phyloP scores from a whole-genome alignment of 2,888 invertebrate species.

The Perithous albicinctus region DNA sequence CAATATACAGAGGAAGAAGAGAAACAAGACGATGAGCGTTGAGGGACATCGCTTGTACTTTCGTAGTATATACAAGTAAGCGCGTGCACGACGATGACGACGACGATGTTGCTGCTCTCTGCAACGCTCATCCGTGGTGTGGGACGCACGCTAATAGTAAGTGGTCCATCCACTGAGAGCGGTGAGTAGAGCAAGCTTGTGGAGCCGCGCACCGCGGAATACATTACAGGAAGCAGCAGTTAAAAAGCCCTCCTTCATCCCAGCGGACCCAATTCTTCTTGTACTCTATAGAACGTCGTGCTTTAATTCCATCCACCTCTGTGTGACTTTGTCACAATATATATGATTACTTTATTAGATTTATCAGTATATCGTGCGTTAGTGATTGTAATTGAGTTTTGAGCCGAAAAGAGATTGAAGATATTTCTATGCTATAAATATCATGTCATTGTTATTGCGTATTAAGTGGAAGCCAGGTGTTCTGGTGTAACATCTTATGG shows the following conservation, averaged over 20 bases:
- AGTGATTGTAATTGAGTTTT: background rate
- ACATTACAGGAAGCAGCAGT: conserved; percentile 82
- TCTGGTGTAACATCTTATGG: background rate
- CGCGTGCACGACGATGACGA: conserved; percentile 39
- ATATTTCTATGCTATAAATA: too few species aligned
- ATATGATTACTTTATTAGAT: conserved; percentile 25
- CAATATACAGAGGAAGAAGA: conserved; percentile 16
- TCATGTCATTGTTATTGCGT: background rate
- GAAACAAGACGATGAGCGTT: conserved; percentile 25
- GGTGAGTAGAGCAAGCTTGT: conserved; percentile 43
- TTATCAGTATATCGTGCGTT: background rate
- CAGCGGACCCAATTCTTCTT: conserved; percentile 63
- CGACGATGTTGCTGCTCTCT: conserved; percentile 39
- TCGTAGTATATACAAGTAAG: conserved; percentile 51
- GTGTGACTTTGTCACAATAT: conserved; percentile 34
- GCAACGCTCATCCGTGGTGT: conserved; percentile 56
- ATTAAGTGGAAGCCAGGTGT: background rate
- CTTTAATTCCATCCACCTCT: conserved; percentile 51
- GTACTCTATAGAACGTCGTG: conserved; percentile 40
- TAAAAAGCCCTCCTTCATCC: conserved; percentile 76
- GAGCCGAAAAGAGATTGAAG: background rate
- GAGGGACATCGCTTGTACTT: conserved; percentile 49
- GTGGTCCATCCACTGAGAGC: conserved; percentile 80
- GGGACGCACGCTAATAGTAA: conserved; percentile 79
- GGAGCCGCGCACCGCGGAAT: conserved; percentile 76